These are phyloP conservation scores for Chionis minor DNA, from an alignment of 2,113 vertebrate species.

Conservation along the genomic window DNA sequence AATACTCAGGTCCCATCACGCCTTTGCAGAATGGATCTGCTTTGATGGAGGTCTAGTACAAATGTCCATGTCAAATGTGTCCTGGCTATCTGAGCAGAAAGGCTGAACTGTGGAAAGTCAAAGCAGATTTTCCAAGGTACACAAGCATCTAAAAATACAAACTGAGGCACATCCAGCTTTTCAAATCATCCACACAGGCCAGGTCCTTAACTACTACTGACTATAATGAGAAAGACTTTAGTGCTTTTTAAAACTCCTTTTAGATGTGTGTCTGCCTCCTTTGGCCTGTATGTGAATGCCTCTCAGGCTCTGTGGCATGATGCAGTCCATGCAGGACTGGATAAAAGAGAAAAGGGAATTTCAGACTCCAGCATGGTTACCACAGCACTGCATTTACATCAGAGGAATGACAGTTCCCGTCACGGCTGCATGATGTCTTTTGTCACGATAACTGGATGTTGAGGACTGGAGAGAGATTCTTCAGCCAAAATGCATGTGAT, in stretches of 20 bases:
- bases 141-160: background rate
- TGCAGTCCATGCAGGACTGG: fast-evolving
- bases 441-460: background rate
- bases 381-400: background rate
- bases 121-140: background rate
- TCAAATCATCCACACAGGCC: background rate
- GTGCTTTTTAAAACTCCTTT: background rate
- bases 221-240: background rate
- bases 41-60: background rate
- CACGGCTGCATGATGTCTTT: background rate
- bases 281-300: background rate
- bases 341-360: background rate
- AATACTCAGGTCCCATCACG: fast-evolving
- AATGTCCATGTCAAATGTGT: background rate
- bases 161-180: background rate
- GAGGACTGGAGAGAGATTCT: background rate
- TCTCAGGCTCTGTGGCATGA: background rate
- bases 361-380: background rate
- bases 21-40: background rate
- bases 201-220: background rate
- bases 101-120: background rate
- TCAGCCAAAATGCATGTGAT: background rate
- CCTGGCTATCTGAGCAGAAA: background rate
- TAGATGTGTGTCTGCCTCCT: background rate
- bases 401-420: background rate